Base-by-base conservation (phyloP, 2,888 invertebrate genomes). In the Ellobium chinense region DNA sequence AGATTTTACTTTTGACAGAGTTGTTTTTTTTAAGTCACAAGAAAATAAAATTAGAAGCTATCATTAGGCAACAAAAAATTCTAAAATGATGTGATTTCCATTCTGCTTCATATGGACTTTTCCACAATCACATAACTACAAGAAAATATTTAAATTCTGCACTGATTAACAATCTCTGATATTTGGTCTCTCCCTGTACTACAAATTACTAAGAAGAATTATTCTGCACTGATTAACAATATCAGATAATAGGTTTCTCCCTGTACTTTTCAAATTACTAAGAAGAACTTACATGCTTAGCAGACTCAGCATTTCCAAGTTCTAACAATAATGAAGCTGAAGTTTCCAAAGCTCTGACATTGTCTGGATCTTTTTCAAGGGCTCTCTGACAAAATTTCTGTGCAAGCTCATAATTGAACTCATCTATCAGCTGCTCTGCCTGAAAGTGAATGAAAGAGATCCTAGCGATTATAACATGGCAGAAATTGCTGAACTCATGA, bases 321-420 rank as follows among this genome's bases (percentile, higher is more conserved):
- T 94, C 93, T 78, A 93, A 83, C 34, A 92, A 87, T 18, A 94
- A 84, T 37, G 89, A 87, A 62, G 93, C 92, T 4, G 91, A 89
- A 46, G 91, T 91, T 84, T 93, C 93, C 74, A 93, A 83, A 4
- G 91, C 93, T 76, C 90, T 83, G 0, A 92, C 83, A 85, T 93
- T 91, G 78, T 93, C 91, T 31, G 92, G 88, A 24, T 93, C 92
- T 74, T 89, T 82, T 80, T 92, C 91, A 66, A 93, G 83, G 7
- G 93, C 93, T 77, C 92, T 87, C 83, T 92, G 91, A 83, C 92
- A 92, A 82, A 91, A 93, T 83, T 89, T 90, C 83, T 91, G 91
- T 24, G 93, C 93, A 82, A 92, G 82, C 80, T 93, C 93, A 90
- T 92, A 93, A 65, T 93, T 89, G 88, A 93, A 93, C 69, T 87